Conservation (phyloP, 2,888 invertebrate genomes). For the Heliconius ethilla region DNA sequence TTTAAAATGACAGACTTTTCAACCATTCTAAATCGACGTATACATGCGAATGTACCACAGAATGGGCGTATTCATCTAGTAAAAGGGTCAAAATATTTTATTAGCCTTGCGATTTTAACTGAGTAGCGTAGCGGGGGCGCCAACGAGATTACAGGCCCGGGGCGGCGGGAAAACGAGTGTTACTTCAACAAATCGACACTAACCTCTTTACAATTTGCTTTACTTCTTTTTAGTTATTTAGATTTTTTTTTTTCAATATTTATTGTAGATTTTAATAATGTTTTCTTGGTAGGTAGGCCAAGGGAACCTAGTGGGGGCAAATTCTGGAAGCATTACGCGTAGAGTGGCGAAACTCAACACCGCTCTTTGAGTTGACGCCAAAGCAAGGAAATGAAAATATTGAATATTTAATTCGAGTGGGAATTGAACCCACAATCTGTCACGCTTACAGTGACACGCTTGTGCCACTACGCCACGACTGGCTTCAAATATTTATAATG, state of each 20-base stretch:
- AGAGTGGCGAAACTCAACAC: no score
- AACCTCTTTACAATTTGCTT: slow-evolving; percentile 48
- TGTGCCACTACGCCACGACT: no score
- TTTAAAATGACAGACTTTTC: no score
- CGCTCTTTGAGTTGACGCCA: no score
- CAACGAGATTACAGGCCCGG: slow-evolving; percentile 75
- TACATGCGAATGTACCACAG: slow-evolving; percentile 60
- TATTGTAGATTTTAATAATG: no score
- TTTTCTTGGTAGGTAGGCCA: background rate
- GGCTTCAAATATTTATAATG: background rate
- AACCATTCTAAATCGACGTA: background rate
- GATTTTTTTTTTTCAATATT: background rate
- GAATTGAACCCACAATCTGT: no score
- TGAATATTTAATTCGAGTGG: no score
- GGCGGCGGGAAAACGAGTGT: slow-evolving; percentile 65
- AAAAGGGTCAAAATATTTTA: slow-evolving; percentile 82
- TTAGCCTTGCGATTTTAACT: slow-evolving; percentile 81
- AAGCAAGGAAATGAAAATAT: no score
- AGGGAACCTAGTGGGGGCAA: no score
- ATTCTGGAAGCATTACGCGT: no score
- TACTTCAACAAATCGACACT: slow-evolving; percentile 53
- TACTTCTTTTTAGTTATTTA: background rate
- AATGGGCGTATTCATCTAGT: slow-evolving; percentile 79
- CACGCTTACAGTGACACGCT: no score
- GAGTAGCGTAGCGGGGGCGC: slow-evolving; percentile 73